A percentile compares a stretch with the other conserved stretches of the same genome.
Conservation (phyloP, 2,797 vertebrate genomes). For the Crenichthys baileyi region DNA sequence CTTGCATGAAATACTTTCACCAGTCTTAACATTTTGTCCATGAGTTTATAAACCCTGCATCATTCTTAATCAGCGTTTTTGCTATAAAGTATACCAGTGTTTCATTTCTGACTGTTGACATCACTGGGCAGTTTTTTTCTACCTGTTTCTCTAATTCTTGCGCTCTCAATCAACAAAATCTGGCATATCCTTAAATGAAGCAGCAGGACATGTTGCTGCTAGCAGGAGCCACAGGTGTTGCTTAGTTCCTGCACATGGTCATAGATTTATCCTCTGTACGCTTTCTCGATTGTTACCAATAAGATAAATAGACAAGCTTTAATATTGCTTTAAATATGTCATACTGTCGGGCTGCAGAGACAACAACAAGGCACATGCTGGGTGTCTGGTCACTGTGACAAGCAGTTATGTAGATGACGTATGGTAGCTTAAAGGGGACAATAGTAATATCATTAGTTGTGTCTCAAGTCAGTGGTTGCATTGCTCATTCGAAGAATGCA, state of each 20-base stretch:
- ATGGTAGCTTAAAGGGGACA: neutral
- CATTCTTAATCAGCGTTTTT: too few species aligned
- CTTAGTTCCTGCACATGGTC: neutral
- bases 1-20: neutral
- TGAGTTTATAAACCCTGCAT: neutral
- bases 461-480: neutral
- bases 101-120: too few species aligned
- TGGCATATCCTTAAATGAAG: neutral
- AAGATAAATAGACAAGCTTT: too few species aligned
- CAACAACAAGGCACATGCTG: too few species aligned
- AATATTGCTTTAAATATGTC: too few species aligned
- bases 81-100: too few species aligned
- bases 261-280: neutral
- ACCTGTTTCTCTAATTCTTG: neutral
- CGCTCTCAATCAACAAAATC: neutral
- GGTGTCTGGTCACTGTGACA: too few species aligned
- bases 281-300: too few species aligned
- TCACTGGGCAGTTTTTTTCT: neutral
- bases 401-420: neutral
- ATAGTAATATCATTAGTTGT: neutral
- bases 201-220: neutral
- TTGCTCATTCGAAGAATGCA: neutral
- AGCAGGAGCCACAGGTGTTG: neutral
- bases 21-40: neutral
- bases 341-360: too few species aligned